A percentile compares a stretch with the other conserved stretches of the same genome.
phyloP scores from a whole-genome alignment of 2,113 vertebrate species.

The Chrysochloris asiatica region DNA sequence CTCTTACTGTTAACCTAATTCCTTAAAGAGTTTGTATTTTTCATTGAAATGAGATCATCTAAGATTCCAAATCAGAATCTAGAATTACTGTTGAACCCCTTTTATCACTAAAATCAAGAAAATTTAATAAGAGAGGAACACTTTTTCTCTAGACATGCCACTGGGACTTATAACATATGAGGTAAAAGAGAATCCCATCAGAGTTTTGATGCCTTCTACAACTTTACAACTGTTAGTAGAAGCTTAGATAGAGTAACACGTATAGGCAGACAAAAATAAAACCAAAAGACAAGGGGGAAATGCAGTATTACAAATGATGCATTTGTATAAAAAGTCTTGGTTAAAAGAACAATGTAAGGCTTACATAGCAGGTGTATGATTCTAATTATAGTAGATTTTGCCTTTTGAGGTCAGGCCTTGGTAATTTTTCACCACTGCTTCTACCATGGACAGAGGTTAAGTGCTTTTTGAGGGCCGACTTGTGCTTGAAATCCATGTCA shows the following conservation, averaged over 20 bases:
- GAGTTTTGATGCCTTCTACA: conserved; percentile 15
- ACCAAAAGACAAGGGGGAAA: not conserved
- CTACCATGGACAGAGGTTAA: conserved; percentile 90
- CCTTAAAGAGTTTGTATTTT: conserved; percentile 31
- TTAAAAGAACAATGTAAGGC: not conserved
- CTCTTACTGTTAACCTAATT: conserved; percentile 17
- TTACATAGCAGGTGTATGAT: conserved; percentile 8
- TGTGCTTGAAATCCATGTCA: conserved; percentile 90
- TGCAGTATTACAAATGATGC: conserved; percentile 25
- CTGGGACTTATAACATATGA: not conserved
- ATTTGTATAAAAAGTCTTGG: conserved; percentile 53
- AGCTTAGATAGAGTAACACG: conserved; percentile 40
- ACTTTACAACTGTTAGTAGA: conserved; percentile 24
- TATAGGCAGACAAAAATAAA: conserved; percentile 25
- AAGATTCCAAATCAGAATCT: conserved; percentile 46
- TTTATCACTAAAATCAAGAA: conserved; percentile 18
- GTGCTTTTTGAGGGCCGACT: conserved; percentile 90
- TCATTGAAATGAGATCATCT: not conserved
- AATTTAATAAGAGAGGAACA: conserved; percentile 18
- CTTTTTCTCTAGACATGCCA: conserved; percentile 30
- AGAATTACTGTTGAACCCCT: conserved; percentile 31
- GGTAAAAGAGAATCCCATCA: conserved; percentile 9
- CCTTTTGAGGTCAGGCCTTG: conserved; percentile 82
- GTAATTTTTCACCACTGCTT: conserved; percentile 83
- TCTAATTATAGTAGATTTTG: conserved; percentile 84